A percentile compares a stretch with the other conserved stretches of the same genome.
phyloP scores from a whole-genome alignment of 2,113 vertebrate genomes.

The Sturnus vulgaris region DNA sequence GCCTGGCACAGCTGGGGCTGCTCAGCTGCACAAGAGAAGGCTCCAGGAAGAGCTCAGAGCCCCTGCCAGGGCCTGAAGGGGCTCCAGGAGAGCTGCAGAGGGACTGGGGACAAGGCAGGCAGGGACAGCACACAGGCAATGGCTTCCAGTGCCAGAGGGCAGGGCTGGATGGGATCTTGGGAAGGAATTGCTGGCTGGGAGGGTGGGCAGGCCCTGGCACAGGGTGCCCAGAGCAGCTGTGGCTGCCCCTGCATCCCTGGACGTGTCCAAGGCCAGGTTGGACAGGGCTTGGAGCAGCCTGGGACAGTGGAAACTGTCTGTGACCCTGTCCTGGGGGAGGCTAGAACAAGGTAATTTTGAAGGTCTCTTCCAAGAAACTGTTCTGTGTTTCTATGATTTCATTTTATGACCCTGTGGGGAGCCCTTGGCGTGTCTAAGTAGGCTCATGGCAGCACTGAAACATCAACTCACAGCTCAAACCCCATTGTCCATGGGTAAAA shows the following conservation, averaged over 20 bases:
- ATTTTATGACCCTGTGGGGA: neutral
- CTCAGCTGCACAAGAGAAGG: neutral
- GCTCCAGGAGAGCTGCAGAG: neutral
- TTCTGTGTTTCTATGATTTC: no score
- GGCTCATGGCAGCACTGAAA: rapidly evolving
- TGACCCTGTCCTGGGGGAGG: neutral
- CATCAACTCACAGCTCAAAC: neutral
- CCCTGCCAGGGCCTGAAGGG: neutral
- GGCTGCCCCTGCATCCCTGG: neutral
- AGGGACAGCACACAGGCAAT: neutral
- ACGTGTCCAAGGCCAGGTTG: rapidly evolving
- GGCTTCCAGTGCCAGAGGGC: neutral
- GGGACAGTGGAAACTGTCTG: rapidly evolving
- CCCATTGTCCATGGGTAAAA: neutral
- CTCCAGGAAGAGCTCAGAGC: neutral
- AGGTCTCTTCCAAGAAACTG: neutral
- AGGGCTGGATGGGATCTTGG: rapidly evolving
- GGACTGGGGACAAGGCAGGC: neutral
- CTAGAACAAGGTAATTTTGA: neutral
- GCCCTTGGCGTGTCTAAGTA: neutral
- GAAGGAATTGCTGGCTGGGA: neutral
- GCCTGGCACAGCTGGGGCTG: rapidly evolving
- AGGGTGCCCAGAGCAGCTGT: neutral
- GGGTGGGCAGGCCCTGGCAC: neutral
- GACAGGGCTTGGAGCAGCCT: rapidly evolving